Evolutionary conservation across 2,888 invertebrate species (phyloP), one percentile per base, ranked within the genome.

Genomic region (Plebejus melissa): DNA sequence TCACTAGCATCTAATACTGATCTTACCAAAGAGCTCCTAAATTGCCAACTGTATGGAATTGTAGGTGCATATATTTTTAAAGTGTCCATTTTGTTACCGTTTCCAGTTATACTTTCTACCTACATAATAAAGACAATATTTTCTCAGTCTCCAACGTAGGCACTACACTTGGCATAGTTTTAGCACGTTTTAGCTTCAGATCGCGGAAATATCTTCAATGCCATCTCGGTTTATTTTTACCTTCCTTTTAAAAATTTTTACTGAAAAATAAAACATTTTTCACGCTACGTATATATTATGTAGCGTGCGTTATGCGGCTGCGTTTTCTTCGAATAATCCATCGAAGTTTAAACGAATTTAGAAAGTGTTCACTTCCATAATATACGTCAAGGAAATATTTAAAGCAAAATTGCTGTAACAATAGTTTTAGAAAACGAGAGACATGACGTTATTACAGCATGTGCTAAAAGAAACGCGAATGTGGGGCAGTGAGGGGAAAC

Each of bases 401-500:
- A 72, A 32, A 50, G 16, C 32, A 13, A 72, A 28, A 46, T 72
- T 71, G 46, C 22, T 22, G 46, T 57, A 70, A 74, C 58, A 76
- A 70, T 74, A 75, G 70, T 74, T 74, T 76, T 74, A 78, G 78
- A 77, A 77, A 77, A 77, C 77, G 77, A 76, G 77, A 71, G 28
- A 74, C 76, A 74, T 76, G 65, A 65, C 76, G 75, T 74, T 50
- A 4, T 70, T 83, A 82, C 86, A 86, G 82, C 84, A 86, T 88
- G 85, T 88, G 84, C 83, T 85, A 90, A 90, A 89, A 87, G 88
- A 88, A 89, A 88, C 87, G 88, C 87, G 89, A 92, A 93, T 93
- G 91, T 93, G 91, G 93, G 93, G 85, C 92, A 92, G 89, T 88
- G 88, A 88, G 90, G 90, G 89, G 90, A 86, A 86, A 82, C 77